Evolutionary conservation across 2,888 invertebrate species (phyloP), one percentile per base, ranked within the genome.

Genomic region (Meiosimyza platycephala): DNA sequence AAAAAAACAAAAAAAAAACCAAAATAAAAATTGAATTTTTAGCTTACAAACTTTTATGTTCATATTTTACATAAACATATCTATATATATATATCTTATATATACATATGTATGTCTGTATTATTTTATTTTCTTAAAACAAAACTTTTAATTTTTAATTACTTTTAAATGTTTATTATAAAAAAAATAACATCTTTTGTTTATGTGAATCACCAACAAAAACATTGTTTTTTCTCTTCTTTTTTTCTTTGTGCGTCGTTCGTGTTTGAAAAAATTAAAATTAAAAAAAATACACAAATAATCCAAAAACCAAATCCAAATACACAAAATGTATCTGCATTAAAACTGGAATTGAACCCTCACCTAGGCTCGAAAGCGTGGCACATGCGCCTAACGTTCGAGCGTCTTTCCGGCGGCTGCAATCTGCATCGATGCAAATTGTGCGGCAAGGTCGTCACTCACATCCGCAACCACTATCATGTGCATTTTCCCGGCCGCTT

Each of bases 321-420:
- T 66, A 66, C 59, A 48, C 51, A 74, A 73, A 71, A 47, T 57
- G 59, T 57, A 64, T 66, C 55, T 16, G 52, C 47, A 66, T 63
- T 71, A 70, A 74, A 72, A 16, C 59, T 70, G 65, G 48, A 60
- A 67, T 28, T 52, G 16, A 65, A 69, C 50, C 54, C 15, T 57
- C 11, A 73, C 52, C 40, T 93, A 95, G 95, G 95, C 93, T 94
- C 95, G 89, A 94, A 94, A 93, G 94, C 94, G 92, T 95, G 95
- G 94, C 95, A 95, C 91, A 95, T 95, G 95, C 94, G 95, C 91
- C 93, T 95, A 90, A 95, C 95, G 90, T 95, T 95, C 91, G 95
- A 95, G 92, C 94, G 95, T 87, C 92, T 95, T 90, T 94, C 94
- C 89, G 95, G 95, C 89, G 94, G 94, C 90, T 93, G 94, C 89